phyloP scores from a whole-genome alignment of 2,888 invertebrate species.

The Monoplex corrugatus region DNA sequence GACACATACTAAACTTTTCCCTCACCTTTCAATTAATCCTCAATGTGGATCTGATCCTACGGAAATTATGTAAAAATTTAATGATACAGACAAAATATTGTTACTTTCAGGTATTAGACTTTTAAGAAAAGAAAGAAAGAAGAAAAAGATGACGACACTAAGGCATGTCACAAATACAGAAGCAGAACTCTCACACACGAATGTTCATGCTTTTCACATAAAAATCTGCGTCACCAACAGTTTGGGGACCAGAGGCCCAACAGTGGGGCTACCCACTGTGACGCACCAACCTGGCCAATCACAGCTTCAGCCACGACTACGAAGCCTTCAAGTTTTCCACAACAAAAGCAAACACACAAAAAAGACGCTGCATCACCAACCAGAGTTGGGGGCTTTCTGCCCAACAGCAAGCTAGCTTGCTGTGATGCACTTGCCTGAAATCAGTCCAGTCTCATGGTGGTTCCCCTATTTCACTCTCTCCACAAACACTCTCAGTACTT shows the following conservation, averaged over 20 bases:
- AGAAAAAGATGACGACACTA: neutral
- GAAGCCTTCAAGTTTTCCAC: conserved; percentile 12
- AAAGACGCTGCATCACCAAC: conserved; percentile 55
- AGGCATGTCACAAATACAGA: neutral
- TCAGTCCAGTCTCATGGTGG: conserved; percentile 13
- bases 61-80: neutral
- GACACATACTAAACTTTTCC: neutral
- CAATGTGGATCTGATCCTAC: neutral
- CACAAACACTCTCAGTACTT: neutral
- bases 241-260: conserved; percentile 56
- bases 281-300: conserved; percentile 22
- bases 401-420: conserved; percentile 54
- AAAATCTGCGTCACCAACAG: conserved; percentile 38
- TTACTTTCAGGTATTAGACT: too few relatives aligned
- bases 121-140: too few relatives aligned
- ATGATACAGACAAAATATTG: neutral
- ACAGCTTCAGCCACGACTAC: neutral
- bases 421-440: conserved; percentile 59
- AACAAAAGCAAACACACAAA: conserved; percentile 4
- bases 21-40: neutral
- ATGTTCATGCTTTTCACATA: neutral
- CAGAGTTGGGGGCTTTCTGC: conserved; percentile 54
- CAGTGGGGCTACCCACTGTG: conserved; percentile 46
- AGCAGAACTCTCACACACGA: neutral
- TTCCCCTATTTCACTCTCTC: conserved; percentile 11